Evolutionary conservation across 2,888 invertebrate species (phyloP), one percentile per base, ranked within the genome.

Genomic region (Aradus depressus): DNA sequence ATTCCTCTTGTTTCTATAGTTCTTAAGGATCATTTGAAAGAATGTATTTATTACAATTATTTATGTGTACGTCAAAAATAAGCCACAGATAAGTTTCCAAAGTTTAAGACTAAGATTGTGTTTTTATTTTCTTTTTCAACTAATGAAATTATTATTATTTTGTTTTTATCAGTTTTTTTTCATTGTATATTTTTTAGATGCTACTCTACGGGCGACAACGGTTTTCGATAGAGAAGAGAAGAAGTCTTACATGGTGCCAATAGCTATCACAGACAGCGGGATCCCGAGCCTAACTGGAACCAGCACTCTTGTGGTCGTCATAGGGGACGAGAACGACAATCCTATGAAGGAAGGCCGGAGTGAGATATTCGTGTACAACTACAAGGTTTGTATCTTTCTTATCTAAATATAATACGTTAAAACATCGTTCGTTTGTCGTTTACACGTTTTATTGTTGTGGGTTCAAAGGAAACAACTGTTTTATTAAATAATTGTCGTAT

Each of bases 301-400:
- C 0, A 90, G 90, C 57, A 83, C 80, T 10, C 73, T 96, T 14
- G 84, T 81, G 50, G 81, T 96, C 12, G 84, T 92, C 32, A 93
- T 97, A 58, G 95, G 93, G 3, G 97, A 98, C 69, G 76, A 79
- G 54, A 97, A 98, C 66, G 96, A 96, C 65, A 93, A 93, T 66
- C 72, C 78, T 2, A 97, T 96, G 84, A 72, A 75, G 41, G 79
- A 84, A 39, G 97, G 96, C 0, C 77, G 79, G 25, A 95, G 93
- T 65, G 77, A 82, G 55, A 91, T 97, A 61, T 88, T 91, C 64
- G 89, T 97, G 2, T 96, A 96, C 68, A 92, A 91, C 65, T 97
- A 92, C 66, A 84, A 83, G 77, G 84, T 81, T 70, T 60, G 61
- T 34, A 23, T 12, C 14, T 37, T 47, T 4, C 31, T 37, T 50